Conservation (phyloP, 23 tunicate species). For the Ascidia mentula region DNA sequence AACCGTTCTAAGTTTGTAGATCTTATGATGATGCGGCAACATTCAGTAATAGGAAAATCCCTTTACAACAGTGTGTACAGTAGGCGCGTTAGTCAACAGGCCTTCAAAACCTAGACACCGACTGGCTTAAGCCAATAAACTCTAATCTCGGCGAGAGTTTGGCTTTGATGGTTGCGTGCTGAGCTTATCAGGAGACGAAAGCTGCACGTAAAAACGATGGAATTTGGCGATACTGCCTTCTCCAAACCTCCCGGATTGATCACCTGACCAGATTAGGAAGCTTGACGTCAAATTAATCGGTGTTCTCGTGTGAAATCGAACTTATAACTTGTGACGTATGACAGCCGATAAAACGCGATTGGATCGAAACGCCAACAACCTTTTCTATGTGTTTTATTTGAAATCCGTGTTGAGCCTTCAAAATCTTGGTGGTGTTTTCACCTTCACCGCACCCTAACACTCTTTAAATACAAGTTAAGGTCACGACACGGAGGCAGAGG, state of each 20-base stretch:
- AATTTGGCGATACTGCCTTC: not conserved
- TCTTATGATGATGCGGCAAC: not conserved
- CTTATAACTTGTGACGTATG: not conserved
- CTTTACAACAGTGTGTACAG: not conserved
- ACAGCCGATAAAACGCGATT: too few species aligned
- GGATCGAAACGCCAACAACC: too few species aligned
- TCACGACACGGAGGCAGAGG: too few species aligned
- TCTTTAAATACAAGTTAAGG: too few species aligned
- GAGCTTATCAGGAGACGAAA: not conserved
- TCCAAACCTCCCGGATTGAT: not conserved
- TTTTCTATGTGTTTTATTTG: too few species aligned
- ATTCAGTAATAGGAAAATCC: slow-evolving; percentile 1
- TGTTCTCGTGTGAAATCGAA: not conserved
- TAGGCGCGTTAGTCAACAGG: slow-evolving; percentile 3
- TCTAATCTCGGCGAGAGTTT: not conserved
- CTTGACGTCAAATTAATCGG: not conserved
- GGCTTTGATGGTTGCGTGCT: not conserved
- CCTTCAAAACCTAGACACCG: not conserved
- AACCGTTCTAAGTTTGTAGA: not conserved
- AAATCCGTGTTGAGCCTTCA: too few species aligned
- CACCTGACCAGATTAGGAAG: not conserved
- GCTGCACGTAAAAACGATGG: not conserved
- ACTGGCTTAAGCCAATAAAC: not conserved
- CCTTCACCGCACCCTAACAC: too few species aligned
- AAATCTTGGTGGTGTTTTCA: too few species aligned